Base-by-base conservation (phyloP, 2,113 vertebrate species). In the Ardeotis arabs region DNA sequence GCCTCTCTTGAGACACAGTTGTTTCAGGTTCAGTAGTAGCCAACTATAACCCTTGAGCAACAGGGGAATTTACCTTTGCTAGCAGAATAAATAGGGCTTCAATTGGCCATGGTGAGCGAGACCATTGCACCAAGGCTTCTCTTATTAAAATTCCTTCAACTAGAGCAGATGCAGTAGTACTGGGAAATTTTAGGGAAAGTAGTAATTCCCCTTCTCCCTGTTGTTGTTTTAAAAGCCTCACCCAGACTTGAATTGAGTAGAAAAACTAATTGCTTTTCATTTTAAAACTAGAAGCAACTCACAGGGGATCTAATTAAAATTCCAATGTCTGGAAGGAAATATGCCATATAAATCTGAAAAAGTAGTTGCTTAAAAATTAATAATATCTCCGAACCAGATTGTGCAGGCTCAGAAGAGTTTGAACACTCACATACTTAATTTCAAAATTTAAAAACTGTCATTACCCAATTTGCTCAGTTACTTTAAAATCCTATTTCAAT, bases 301-400 rank as follows among this genome's bases (percentile, higher is more conserved):
- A 95, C 89, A 33, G 41, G 95, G 94, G 97, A 96, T 69, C 94
- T 74, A 92, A 97, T 97, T 97, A 97, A 97, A 96, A 95, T 97
- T 95, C 96, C 83, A 49, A 60, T 94, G 89, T 94, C 93, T 96
- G 90, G 67, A 72, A 93, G 85, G 86, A 96, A 96, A 95, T 96
- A 84, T 76, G 72, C 78, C 50, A 73, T 89, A 79, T 58, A 97
- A 90, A 82, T 81, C 81, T 66, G 75, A 96, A 84, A 87, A 95
- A 90, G 56, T 41, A 92, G 88, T 88, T 90, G 35, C 74, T 95
- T 44, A 93, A 87, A 73, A 93, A 87, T 94, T 47, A 84, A 75
- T 63, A 33, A 35, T 67, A 50, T 84, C 77, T 94, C 25, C 10
- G 4, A 92, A 88, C 39, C 52, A 69, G 35, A 69, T 70, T 66